These are phyloP conservation scores for Drosophila chauvacae DNA, from an alignment of 1,140 invertebrate species.

Conservation along the genomic window DNA sequence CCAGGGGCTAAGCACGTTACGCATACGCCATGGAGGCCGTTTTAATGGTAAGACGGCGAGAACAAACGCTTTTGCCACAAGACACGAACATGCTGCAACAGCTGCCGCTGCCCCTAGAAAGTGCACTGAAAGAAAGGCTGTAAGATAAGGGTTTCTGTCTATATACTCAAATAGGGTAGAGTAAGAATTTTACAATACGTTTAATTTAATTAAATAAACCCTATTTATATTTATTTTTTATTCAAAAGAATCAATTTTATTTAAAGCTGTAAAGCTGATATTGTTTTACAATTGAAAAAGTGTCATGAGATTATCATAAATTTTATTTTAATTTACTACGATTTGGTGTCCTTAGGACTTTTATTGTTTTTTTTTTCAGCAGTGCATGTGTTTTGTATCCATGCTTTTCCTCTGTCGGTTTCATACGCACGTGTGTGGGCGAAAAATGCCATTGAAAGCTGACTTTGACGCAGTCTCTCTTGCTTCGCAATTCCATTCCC, in stretches of 20 bases:
- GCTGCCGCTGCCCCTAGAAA: slow-evolving; percentile 9
- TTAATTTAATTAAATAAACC: too few relatives aligned
- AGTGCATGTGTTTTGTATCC: not conserved
- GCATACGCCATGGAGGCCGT: slow-evolving; percentile 47
- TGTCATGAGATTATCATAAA: not conserved
- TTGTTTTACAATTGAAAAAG: not conserved
- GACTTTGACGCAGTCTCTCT: slow-evolving; percentile 39
- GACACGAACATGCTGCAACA: slow-evolving; percentile 33
- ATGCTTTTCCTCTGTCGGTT: slow-evolving; percentile 8
- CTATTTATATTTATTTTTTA: not conserved
- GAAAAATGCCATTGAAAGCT: slow-evolving; percentile 37
- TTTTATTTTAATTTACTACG: not conserved
- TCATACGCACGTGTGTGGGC: slow-evolving; percentile 34
- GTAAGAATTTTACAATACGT: too few relatives aligned
- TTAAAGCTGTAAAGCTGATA: not conserved
- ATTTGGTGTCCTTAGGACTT: not conserved
- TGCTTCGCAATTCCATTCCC: not conserved
- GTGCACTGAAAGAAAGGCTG: not conserved
- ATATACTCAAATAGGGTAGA: too few relatives aligned
- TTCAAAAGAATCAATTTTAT: not conserved
- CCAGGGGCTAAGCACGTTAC: slow-evolving; percentile 43
- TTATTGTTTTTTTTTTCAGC: not conserved
- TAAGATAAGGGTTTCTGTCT: too few relatives aligned
- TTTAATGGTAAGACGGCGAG: slow-evolving; percentile 30
- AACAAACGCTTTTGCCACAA: slow-evolving; percentile 43